These are phyloP conservation scores for Cassiopea xamachana DNA, from an alignment of 30 jellyfish, hydroid and myxozoan genomes.

Conservation along the genomic window DNA sequence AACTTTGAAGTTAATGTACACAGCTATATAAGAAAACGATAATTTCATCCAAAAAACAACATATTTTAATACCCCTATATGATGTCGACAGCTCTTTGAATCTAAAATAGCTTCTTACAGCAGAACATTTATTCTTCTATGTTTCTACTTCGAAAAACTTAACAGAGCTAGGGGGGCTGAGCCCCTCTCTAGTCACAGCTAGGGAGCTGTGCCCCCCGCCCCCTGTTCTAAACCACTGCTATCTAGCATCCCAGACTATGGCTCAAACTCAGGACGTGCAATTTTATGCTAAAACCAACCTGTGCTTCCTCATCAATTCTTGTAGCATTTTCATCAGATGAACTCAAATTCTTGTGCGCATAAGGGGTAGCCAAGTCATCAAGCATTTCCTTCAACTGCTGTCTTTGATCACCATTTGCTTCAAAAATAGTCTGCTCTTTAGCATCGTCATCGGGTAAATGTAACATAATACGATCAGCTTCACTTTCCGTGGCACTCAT, in stretches of 20 bases:
- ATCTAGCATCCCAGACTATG: background rate
- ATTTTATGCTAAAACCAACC: background rate
- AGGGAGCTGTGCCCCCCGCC: too few species aligned
- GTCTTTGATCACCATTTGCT: constrained; percentile 29
- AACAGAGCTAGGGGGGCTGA: too few species aligned
- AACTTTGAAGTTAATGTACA: too few species aligned
- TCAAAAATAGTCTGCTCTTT: constrained; percentile 1
- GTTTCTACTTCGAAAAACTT: too few species aligned
- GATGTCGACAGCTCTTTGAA: too few species aligned
- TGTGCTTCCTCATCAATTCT: background rate
- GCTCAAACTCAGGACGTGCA: too few species aligned
- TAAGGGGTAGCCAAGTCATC: constrained; percentile 67
- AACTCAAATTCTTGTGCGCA: background rate
- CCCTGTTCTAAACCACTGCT: background rate
- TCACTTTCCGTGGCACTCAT: constrained; percentile 75
- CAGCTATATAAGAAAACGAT: too few species aligned
- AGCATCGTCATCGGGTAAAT: constrained; percentile 13
- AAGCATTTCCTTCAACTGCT: constrained; percentile 46
- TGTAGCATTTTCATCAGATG: background rate
- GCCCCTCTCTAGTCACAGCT: too few species aligned
- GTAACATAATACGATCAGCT: constrained; percentile 44
- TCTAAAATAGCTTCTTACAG: too few species aligned
- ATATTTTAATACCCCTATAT: too few species aligned
- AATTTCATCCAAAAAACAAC: too few species aligned
- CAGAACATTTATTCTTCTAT: too few species aligned